Conservation (phyloP, 2,888 invertebrate genomes). For the Osedax fenrisi region DNA sequence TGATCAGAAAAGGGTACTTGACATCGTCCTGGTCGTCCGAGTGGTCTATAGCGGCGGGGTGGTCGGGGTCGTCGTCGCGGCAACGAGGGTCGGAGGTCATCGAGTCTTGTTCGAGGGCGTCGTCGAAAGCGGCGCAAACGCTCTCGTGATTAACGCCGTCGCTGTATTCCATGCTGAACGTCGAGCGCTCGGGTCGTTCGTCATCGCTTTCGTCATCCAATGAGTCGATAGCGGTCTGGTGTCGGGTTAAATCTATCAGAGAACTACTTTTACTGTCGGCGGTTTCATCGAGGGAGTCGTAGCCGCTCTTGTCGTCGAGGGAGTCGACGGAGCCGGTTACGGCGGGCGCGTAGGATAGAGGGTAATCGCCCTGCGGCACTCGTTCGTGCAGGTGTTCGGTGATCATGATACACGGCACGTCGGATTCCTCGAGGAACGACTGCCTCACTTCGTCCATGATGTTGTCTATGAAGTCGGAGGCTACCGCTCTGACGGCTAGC, state of each 20-base stretch:
- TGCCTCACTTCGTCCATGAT: background rate
- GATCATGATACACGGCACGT: slow-evolving; percentile 58
- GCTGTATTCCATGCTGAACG: background rate
- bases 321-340: background rate
- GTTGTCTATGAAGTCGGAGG: background rate
- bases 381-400: slow-evolving; percentile 55
- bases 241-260: no score
- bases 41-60: background rate
- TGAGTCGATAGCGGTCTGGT: no score
- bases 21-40: background rate
- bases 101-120: background rate
- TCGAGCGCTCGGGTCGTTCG: background rate
- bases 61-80: background rate
- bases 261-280: background rate
- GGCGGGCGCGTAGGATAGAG: slow-evolving; percentile 3
- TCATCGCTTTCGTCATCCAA: background rate
- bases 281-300: background rate
- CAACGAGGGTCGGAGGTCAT: background rate
- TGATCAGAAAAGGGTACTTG: background rate
- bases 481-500: background rate
- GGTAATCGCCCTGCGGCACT: slow-evolving; percentile 39
- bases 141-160: background rate
- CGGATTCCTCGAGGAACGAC: slow-evolving; percentile 29
- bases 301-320: background rate
- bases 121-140: background rate